Evolutionary conservation across 2,888 invertebrate genomes (phyloP).

Genomic region (Helicoverpa assulta): DNA sequence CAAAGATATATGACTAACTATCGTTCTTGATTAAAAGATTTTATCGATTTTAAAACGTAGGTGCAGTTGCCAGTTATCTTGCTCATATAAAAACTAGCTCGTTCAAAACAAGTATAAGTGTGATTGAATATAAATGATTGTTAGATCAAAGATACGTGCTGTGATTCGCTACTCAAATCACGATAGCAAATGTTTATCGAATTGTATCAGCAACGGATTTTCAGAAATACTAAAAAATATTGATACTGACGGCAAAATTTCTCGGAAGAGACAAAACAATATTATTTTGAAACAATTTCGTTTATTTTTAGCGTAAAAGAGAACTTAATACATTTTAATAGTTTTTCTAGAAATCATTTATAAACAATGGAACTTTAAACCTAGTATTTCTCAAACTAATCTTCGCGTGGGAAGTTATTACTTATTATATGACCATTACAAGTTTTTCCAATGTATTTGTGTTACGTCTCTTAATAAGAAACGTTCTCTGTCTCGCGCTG

Average conservation of each 20-base stretch:
- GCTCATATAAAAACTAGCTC: slow-evolving; percentile 15
- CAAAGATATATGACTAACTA: background rate
- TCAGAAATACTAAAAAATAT: slow-evolving; percentile 1
- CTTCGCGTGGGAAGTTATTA: slow-evolving; percentile 51
- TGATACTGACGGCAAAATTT: background rate
- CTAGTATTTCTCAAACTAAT: slow-evolving; percentile 47
- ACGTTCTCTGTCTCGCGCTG: slow-evolving; percentile 34
- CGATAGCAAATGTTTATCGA: slow-evolving; percentile 8
- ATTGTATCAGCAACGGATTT: slow-evolving; percentile 11
- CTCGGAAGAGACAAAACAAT: background rate
- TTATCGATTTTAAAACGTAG: slow-evolving; percentile 16
- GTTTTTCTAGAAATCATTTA: slow-evolving; percentile 7
- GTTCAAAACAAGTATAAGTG: slow-evolving; percentile 4
- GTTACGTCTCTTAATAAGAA: slow-evolving; percentile 34
- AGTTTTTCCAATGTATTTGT: slow-evolving; percentile 43
- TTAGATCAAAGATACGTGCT: slow-evolving; percentile 24
- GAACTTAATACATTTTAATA: slow-evolving; percentile 12
- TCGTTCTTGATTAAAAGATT: background rate
- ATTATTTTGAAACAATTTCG: background rate
- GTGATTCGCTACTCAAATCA: slow-evolving; percentile 7
- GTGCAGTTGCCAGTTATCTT: slow-evolving; percentile 36
- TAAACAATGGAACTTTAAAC: slow-evolving; percentile 49
- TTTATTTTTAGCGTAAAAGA: background rate
- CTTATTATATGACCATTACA: slow-evolving; percentile 24
- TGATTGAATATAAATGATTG: slow-evolving; percentile 28